Evolutionary conservation across 2,888 invertebrate genomes (phyloP).

Genomic region (Chaitophorus viminalis): DNA sequence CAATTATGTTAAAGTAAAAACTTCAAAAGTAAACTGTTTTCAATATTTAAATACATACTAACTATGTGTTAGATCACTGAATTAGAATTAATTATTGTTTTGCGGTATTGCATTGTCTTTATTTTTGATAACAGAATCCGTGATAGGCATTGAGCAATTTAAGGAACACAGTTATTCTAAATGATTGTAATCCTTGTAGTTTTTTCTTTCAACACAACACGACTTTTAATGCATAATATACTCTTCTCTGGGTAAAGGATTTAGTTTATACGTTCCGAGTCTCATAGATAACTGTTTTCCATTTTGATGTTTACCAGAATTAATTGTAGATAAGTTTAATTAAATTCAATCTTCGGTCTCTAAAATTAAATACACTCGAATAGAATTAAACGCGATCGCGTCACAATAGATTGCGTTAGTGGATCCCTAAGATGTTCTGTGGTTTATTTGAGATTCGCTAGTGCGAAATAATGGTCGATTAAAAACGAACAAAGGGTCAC

Average conservation of each 20-base stretch:
- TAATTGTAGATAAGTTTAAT: slow-evolving; percentile 30
- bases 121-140: not conserved
- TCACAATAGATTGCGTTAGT: slow-evolving; percentile 32
- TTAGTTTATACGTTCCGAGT: not conserved
- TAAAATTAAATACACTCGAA: slow-evolving; percentile 21
- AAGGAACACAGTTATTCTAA: too few relatives aligned
- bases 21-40: too few relatives aligned
- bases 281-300: not conserved
- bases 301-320: slow-evolving; percentile 4
- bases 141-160: not conserved
- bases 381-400: slow-evolving; percentile 40
- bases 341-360: slow-evolving; percentile 20
- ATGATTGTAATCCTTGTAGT: too few relatives aligned
- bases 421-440: slow-evolving; percentile 36
- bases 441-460: slow-evolving; percentile 48
- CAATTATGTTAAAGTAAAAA: too few relatives aligned
- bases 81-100: too few relatives aligned
- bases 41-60: too few relatives aligned
- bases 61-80: too few relatives aligned
- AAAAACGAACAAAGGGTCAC: slow-evolving; percentile 51
- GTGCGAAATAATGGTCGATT: slow-evolving; percentile 53
- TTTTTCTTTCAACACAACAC: not conserved
- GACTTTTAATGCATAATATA: not conserved
- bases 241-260: not conserved
- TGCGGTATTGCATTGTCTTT: too few relatives aligned